Evolutionary conservation across 2,888 invertebrate genomes (phyloP), one percentile per base, ranked within the genome.

Genomic region (Amphiduros pacificus): DNA sequence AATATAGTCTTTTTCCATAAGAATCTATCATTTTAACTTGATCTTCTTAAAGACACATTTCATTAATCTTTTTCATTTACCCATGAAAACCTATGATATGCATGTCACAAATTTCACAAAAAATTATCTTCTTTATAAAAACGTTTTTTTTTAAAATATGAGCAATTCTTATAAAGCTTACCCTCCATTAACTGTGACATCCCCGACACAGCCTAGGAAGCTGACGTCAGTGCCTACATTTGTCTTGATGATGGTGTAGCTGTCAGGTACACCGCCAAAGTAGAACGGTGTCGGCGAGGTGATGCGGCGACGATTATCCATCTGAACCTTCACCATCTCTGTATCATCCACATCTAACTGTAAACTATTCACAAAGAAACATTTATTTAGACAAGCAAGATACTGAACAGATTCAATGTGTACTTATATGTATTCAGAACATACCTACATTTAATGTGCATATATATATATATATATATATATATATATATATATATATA

Each of bases 191-290:
- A 96, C 84, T 0, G 93, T 93, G 0, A 93, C 91, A 80, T 98
- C 97, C 0, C 92, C 93, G 49, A 99, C 89, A 82, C 98, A 98
- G 1, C 98, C 98, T 28, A 87, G 85, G 78, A 95, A 93, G 2
- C 90, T 70, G 3, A 61, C 87, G 3, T 85, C 65, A 14, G 77
- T 72, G n/a, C 72, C 73, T 2, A 75, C 70, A 4, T 75, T 70
- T 1, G 85, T 77, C 0, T 78, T 83, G 0, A 87, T 84, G 5
- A 85, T 83, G 64, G 86, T 87, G 49, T 71, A 62, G 11, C 85
- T 85, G 0, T 85, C 84, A 1, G 92, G 91, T 1, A 92, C 82
- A 0, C 94, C 94, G n/a, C 95, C 97, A 66, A 97, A 89, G 83
- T 89, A 94, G 5, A 95, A 83, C 22, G 88, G 89, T 0, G 91